Percentiles rank a stretch among this genome's conserved stretches.
Evolutionary conservation across 2,888 invertebrate species (phyloP).

Genomic region (Parelbella ahira): DNA sequence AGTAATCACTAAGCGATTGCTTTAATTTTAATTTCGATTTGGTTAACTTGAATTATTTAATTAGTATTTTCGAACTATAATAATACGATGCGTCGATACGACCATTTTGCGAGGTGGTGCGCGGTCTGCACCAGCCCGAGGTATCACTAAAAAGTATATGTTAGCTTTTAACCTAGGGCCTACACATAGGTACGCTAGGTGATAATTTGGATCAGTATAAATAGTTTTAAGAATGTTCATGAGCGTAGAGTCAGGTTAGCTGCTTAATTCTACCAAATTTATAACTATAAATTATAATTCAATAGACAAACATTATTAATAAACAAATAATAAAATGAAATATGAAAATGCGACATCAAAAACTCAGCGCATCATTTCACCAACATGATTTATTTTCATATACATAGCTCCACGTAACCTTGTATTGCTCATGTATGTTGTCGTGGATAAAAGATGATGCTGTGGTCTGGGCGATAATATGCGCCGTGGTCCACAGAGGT

Average conservation of each 20-base stretch:
- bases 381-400: conserved; percentile 2
- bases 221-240: no score
- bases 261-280: no score
- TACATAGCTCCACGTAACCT: conserved; percentile 6
- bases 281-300: no score
- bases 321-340: no score
- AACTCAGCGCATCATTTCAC: background rate
- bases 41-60: no score
- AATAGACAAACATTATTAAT: no score
- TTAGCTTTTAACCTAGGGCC: background rate
- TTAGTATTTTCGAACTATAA: no score
- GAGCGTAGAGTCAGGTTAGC: no score
- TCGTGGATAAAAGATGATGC: conserved; percentile 10
- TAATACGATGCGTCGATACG: background rate
- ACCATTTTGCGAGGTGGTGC: background rate
- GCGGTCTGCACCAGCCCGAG: background rate
- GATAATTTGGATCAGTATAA: background rate
- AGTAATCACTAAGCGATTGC: no score
- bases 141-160: background rate
- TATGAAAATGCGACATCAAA: background rate
- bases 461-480: conserved; percentile 17
- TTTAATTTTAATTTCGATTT: no score
- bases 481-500: conserved; percentile 13
- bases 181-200: background rate
- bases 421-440: background rate